A percentile compares a stretch with the other conserved stretches of the same genome.
These are phyloP conservation scores for Tapirus terrestris DNA, from an alignment of 2,113 vertebrate genomes.

Conservation along the genomic window DNA sequence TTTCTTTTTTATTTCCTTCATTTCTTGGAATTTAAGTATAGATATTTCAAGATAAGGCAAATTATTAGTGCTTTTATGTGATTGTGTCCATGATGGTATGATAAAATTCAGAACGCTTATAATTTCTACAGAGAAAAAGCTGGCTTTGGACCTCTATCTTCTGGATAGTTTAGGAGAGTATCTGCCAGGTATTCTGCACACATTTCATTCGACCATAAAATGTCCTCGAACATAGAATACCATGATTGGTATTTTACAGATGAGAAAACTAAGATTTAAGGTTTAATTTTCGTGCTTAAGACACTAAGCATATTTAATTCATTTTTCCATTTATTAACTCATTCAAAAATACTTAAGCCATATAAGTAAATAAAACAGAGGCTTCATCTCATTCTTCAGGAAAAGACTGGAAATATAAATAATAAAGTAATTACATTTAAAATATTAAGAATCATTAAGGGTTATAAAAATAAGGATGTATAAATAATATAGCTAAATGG, in stretches of 20 bases:
- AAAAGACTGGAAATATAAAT: not conserved
- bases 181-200: rapidly evolving
- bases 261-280: not conserved
- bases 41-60: not conserved
- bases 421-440: not conserved
- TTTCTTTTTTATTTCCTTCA: not conserved
- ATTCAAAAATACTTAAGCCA: not conserved
- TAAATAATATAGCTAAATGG: not conserved
- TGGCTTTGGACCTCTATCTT: not conserved
- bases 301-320: not conserved
- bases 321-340: not conserved
- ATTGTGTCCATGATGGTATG: not conserved
- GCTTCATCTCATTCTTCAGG: not conserved
- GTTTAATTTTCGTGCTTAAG: not conserved
- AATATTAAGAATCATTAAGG: not conserved
- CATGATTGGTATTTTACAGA: not conserved
- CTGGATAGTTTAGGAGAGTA: not conserved
- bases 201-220: not conserved
- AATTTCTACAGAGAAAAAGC: not conserved
- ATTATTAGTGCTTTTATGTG: not conserved
- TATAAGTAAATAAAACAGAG: not conserved
- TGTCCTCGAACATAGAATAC: not conserved
- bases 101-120: not conserved
- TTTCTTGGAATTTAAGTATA: not conserved
- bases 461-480: not conserved